These are phyloP conservation scores for Gopherus evgoodei DNA, from an alignment of 2,113 vertebrate genomes.

Conservation along the genomic window DNA sequence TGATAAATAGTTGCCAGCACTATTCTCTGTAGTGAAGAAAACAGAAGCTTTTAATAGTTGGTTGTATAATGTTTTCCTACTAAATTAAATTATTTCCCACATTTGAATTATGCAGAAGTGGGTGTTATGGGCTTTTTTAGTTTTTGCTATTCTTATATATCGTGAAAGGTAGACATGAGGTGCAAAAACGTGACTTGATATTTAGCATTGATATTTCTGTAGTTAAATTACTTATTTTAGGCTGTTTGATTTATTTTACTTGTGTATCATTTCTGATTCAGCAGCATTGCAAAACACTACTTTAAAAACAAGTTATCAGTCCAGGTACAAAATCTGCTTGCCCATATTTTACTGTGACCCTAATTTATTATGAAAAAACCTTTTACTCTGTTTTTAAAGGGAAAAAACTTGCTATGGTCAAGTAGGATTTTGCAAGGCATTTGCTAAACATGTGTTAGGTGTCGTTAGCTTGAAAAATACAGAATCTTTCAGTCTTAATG, in stretches of 20 bases:
- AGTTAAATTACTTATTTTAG: rapidly evolving
- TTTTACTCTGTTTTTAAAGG: neutral
- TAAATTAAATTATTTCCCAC: conserved; percentile 51
- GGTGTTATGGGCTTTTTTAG: conserved; percentile 8
- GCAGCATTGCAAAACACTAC: neutral
- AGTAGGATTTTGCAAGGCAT: neutral
- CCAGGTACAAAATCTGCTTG: neutral
- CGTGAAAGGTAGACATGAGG: conserved; percentile 60
- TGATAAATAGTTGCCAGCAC: conserved; percentile 14
- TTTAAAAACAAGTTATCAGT: conserved; percentile 1
- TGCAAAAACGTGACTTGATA: conserved; percentile 33
- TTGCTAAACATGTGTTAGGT: neutral
- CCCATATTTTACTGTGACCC: rapidly evolving
- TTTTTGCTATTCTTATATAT: conserved; percentile 59
- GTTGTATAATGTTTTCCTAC: conserved; percentile 53
- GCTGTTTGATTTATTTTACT: neutral
- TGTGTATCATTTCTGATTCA: neutral
- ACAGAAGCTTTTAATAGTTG: conserved; percentile 66
- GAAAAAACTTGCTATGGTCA: rapidly evolving
- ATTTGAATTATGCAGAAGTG: conserved; percentile 52
- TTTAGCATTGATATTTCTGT: conserved; percentile 22
- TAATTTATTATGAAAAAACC: neutral
- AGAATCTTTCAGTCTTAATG: neutral
- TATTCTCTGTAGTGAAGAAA: conserved; percentile 40
- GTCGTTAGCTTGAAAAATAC: neutral